Evolutionary conservation across 2,888 invertebrate species (phyloP).

Genomic region (Zygogramma bicolorata): DNA sequence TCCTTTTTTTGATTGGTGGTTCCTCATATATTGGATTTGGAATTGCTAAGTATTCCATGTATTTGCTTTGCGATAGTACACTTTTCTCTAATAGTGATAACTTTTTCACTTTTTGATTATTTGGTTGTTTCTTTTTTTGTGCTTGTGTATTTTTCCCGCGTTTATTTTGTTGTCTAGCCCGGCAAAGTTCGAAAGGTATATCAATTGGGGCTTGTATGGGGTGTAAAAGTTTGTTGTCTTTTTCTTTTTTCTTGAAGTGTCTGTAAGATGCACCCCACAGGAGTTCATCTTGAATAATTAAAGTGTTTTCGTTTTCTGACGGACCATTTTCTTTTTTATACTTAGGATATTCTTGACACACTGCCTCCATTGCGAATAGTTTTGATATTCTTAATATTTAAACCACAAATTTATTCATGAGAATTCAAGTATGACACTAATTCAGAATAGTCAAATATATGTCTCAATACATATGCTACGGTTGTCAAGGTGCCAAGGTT

Average conservation of each 20-base stretch:
- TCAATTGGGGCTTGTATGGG: constrained; percentile 43
- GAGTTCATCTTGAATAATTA: constrained; percentile 42
- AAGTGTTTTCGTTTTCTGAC: neutral
- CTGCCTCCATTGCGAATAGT: neutral
- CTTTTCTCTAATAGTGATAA: constrained; percentile 47
- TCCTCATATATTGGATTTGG: constrained; percentile 45
- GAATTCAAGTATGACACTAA: neutral
- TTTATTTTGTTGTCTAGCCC: constrained; percentile 32
- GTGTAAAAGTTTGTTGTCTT: constrained; percentile 31
- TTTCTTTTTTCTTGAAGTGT: constrained; percentile 32
- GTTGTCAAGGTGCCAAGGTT: neutral
- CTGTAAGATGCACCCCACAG: constrained; percentile 46
- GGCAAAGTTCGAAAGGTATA: constrained; percentile 45
- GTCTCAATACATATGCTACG: neutral
- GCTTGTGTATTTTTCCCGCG: constrained; percentile 31
- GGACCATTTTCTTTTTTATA: constrained; percentile 14
- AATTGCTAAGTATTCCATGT: constrained; percentile 53
- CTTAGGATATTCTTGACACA: constrained; percentile 34
- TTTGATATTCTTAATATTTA: neutral
- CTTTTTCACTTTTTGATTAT: constrained; percentile 32
- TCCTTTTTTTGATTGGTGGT: constrained; percentile 35
- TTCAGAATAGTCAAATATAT: neutral
- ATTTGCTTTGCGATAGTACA: constrained; percentile 52
- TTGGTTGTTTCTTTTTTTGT: constrained; percentile 8
- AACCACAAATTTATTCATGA: neutral